Percentiles rank a stretch among this genome's conserved stretches.
These are phyloP conservation scores for Hymenopus coronatus DNA, from an alignment of 2,888 invertebrate species.

Conservation along the genomic window DNA sequence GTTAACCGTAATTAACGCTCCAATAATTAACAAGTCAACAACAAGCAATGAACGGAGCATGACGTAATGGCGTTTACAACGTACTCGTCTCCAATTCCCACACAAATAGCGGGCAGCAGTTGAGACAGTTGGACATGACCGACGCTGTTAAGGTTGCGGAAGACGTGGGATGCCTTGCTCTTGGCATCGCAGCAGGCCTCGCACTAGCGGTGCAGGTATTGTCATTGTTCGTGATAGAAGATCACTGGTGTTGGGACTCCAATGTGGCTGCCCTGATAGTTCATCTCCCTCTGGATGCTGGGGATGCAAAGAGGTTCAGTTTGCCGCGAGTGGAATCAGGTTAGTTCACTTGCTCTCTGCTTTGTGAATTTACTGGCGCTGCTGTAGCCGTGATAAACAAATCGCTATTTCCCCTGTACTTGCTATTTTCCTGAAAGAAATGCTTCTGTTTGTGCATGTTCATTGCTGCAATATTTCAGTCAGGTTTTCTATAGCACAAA, in stretches of 20 bases:
- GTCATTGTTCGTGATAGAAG: neutral
- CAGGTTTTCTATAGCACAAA: too few relatives aligned
- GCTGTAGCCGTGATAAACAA: neutral
- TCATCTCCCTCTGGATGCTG: neutral
- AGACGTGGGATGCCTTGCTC: neutral
- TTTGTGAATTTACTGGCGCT: neutral
- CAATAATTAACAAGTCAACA: neutral
- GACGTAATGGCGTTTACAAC: neutral
- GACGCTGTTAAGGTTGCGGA: neutral
- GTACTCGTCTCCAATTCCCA: neutral
- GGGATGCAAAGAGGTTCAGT: constrained; percentile 2
- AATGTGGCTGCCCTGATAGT: neutral
- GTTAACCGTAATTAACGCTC: neutral
- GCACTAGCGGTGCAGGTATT: neutral
- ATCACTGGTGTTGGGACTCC: constrained; percentile 10
- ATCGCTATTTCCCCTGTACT: neutral
- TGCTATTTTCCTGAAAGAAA: too few relatives aligned
- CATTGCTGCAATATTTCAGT: too few relatives aligned
- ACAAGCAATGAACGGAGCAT: neutral
- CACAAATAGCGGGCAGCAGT: neutral
- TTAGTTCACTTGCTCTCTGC: neutral
- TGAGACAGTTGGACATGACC: neutral
- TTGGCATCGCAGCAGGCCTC: neutral
- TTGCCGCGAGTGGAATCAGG: neutral
- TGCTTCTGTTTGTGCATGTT: too few relatives aligned